Percentiles rank a stretch among this genome's conserved stretches.
Evolutionary conservation across 30 jellyfish, hydroid and myxozoan genomes (phyloP).

Genomic region (Pelagia noctiluca): DNA sequence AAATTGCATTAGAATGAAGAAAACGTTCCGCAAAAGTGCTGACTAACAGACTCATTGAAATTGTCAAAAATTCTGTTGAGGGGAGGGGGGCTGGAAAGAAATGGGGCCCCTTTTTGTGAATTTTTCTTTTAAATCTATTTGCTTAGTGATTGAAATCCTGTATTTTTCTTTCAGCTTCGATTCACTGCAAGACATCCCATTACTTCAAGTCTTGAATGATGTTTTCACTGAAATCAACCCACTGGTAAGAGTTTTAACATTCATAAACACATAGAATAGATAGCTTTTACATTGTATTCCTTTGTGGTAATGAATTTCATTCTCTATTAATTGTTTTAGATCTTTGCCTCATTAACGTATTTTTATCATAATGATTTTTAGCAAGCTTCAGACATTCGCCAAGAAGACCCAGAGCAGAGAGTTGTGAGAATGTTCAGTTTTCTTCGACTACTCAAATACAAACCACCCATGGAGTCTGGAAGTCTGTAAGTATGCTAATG

Average conservation of each 20-base stretch:
- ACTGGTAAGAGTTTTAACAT: conserved; percentile 50
- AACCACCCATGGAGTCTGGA: conserved; percentile 84
- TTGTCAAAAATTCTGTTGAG: too few species aligned
- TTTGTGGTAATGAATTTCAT: neutral
- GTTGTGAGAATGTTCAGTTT: conserved; percentile 85
- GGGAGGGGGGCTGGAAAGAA: too few species aligned
- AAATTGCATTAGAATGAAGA: too few species aligned
- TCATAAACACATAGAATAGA: neutral
- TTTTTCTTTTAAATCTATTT: too few species aligned
- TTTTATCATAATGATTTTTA: conserved; percentile 4
- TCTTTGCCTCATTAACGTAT: neutral
- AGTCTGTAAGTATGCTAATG: conserved; percentile 73
- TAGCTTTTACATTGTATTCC: neutral
- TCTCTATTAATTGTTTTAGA: neutral
- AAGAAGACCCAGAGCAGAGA: conserved; percentile 93
- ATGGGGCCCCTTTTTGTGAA: too few species aligned
- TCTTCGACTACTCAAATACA: conserved; percentile 81
- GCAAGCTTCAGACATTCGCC: conserved; percentile 92
- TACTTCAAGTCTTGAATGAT: conserved; percentile 89
- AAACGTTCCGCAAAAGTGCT: too few species aligned
- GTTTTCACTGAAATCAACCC: conserved; percentile 84
- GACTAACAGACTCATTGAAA: too few species aligned
- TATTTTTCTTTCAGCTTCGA: conserved; percentile 79
- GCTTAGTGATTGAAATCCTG: too few species aligned
- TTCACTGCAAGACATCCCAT: conserved; percentile 77